phyloP scores from a whole-genome alignment of 1,140 invertebrate species.

The Tachypleus tridentatus region DNA sequence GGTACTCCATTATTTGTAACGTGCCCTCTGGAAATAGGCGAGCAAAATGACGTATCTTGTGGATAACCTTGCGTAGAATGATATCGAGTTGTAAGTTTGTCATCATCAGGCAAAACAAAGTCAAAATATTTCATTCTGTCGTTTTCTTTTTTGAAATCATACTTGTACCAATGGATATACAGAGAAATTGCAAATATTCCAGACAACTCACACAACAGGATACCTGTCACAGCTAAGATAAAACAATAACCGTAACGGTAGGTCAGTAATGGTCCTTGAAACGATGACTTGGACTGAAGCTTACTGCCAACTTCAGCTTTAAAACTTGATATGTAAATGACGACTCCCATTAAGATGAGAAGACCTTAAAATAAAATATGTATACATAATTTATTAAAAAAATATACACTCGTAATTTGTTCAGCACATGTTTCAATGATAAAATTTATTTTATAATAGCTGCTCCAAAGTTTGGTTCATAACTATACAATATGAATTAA shows the following conservation, averaged over 20 bases:
- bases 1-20: conserved; percentile 4
- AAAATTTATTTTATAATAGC: too few relatives aligned
- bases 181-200: conserved; percentile 74
- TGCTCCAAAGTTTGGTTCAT: too few relatives aligned
- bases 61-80: conserved; percentile 8
- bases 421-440: too few relatives aligned
- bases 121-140: too few relatives aligned
- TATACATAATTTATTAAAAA: too few relatives aligned
- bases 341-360: conserved; percentile 71
- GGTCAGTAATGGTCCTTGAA: conserved; percentile 53
- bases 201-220: conserved; percentile 65
- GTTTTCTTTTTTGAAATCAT: conserved; percentile 32
- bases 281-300: conserved; percentile 56
- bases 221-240: conserved; percentile 66
- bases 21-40: conserved; percentile 3
- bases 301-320: conserved; percentile 79
- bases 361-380: conserved; percentile 46
- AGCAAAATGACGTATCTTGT: conserved; percentile 19
- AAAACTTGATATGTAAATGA: conserved; percentile 84
- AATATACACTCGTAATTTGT: too few relatives aligned
- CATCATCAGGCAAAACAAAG: not conserved
- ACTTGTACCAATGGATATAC: conserved; percentile 61
- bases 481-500: too few relatives aligned
- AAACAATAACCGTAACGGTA: conserved; percentile 78
- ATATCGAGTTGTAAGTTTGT: conserved; percentile 8